Evolutionary conservation across 53 echinoderm and acorn worm genomes (phyloP), one percentile per base, ranked within the genome.

Genomic region (Patiria pectinifera): DNA sequence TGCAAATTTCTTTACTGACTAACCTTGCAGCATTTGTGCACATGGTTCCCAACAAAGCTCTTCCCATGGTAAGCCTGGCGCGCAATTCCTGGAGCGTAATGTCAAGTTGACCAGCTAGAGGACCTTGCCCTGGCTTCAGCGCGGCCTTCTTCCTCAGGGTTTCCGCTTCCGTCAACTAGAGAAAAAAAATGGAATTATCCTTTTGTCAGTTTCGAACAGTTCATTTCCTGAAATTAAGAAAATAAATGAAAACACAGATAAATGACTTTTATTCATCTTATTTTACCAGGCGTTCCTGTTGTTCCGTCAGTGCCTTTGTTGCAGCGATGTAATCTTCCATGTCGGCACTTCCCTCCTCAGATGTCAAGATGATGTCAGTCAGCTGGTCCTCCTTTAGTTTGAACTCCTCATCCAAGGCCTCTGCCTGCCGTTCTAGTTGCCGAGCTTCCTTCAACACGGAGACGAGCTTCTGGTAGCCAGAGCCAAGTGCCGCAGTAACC

Each of bases 31-130:
- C 83, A 83, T 62, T 83, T 83, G 11, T 83, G 83, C 24, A 83
- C 83, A 25, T 83, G 63, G 43, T 83, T 83, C 15, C 83, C 83
- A 26, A 83, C 83, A 43, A 83, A 83, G 35, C 62, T 35, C 26
- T 83, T 44, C 15, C 83, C 83, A 25, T 82, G 82, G 82, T 83
- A 83, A 13, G 83, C 63, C 24, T 85, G 46, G 43, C 85, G 47
- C 66, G 63, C 45, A 85, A 66, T 69, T 85, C 85, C 85, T 53
- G 53, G 53, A 53, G 53, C 8, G 53, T 85, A 15, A 12, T 85
- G 85, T 69, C 85, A 19, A 85, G 85, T 21, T 66, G 47, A 69
- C 85, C 85, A 66, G 69, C 85, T 69, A 85, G 47, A 21, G 85
- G 85, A 66, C 69, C 85, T 69, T 85, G 85, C 7, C 66, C 69